Base-by-base conservation (phyloP, 2,113 vertebrate genomes). In the Hylia prasina region DNA sequence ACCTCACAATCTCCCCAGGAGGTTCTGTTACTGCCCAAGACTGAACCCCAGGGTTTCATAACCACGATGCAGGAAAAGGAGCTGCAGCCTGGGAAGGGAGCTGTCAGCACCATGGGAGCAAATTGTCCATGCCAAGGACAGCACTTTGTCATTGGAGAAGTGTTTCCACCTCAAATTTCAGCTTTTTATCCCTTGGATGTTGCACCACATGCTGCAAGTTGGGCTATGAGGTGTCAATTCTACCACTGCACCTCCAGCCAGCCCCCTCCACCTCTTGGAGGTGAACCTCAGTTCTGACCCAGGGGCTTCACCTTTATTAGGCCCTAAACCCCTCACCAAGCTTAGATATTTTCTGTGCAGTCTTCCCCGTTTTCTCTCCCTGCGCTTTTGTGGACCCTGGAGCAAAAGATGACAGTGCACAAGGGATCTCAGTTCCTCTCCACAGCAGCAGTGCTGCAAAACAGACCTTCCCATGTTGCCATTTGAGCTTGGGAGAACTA, bases 201-300 rank as follows among this genome's bases (percentile, higher is more conserved):
- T n/a, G 22, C 57, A 40, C 1, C 30, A 16, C 10, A 10, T 0
- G 0, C 17, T 42, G 71, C 2, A 54, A 39, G 19, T 24, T 57
- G 51, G 19, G 54, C 13, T 47, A 1, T 6, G 65, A 61, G 64
- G 14, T 4, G 20, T 5, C 75, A 54, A 12, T 25, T 22, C 53
- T 22, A 24, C 2, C 69, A 6, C 40, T 24, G 82, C 19, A 3
- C 21, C 15, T 15, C 11, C 56, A 33, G 39, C 24, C 77, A 65
- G 33, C 15, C 40, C 23, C 25, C 19, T 37, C 44, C 53, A 75
- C 8, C 35, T 20, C 64, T 3, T 0, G 64, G 3, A 54, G 44
- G 13, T 69, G 61, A 64, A 81, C 27, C 53, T 31, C 0, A 0
- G 31, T 5, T 30, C 42, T n/a, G 7, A 54, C 5, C 13, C 14